Percentiles rank a stretch among this genome's conserved stretches.
Evolutionary conservation across 2,113 vertebrate species (phyloP).

Genomic region (Labeo catla): DNA sequence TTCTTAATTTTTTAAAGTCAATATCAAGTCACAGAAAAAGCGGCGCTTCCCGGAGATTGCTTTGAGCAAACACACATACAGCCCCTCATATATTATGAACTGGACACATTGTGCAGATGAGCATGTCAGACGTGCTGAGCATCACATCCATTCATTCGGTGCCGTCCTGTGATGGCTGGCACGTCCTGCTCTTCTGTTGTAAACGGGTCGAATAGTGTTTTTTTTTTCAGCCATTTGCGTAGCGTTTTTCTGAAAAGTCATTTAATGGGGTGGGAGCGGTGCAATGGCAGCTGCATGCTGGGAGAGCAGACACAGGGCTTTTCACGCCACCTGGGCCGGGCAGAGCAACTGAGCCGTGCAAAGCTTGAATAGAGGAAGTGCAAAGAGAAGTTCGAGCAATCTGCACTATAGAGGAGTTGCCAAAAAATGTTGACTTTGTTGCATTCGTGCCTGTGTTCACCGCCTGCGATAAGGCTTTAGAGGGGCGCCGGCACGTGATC

Average conservation of each 20-base stretch:
- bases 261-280: slow-evolving; percentile 47
- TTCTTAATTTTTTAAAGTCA: slow-evolving; percentile 45
- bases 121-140: slow-evolving; percentile 1
- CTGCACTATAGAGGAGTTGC: slow-evolving; percentile 8
- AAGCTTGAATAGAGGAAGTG: slow-evolving; percentile 56
- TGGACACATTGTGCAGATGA: slow-evolving; percentile 25
- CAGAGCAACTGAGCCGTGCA: slow-evolving; percentile 49
- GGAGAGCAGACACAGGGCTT: slow-evolving; percentile 49
- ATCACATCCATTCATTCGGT: not conserved
- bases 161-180: not conserved
- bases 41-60: not conserved
- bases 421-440: slow-evolving; percentile 56
- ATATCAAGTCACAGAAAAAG: slow-evolving; percentile 23
- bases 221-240: slow-evolving; percentile 42
- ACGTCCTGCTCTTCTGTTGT: not conserved
- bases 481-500: slow-evolving; percentile 32
- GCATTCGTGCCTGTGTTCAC: slow-evolving; percentile 54
- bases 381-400: slow-evolving; percentile 35
- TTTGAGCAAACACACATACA: not conserved
- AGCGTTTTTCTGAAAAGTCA: slow-evolving; percentile 60
- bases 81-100: not conserved
- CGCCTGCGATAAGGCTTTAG: slow-evolving; percentile 63
- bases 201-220: slow-evolving; percentile 53
- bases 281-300: slow-evolving; percentile 47
- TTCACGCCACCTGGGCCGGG: slow-evolving; percentile 36